Base-by-base conservation (phyloP, 2,888 invertebrate genomes). In the Syrphus vitripennis region DNA sequence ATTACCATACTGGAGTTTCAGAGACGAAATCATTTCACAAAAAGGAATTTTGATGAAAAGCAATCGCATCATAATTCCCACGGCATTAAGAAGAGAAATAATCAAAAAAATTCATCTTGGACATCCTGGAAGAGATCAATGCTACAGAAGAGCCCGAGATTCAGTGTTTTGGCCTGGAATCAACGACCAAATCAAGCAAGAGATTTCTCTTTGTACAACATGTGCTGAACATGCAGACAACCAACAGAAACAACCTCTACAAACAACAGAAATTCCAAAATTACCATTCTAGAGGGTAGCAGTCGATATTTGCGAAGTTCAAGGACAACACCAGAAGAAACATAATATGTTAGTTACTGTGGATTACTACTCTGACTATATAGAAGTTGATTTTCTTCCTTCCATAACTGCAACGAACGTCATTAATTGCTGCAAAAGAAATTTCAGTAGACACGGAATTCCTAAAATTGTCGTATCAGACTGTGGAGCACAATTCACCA, bases 381-480 rank as follows among this genome's bases (percentile, higher is more conserved):
- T 37, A 14, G 61, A 61, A 61, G 24, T 61, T 1, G 61, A 61
- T 40, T 61, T 61, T 24, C 21, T 40, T 24, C 10, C 40, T 24
- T 61, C 40, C 4, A 24, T 40, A 6, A 40, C 10, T 10, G 21
- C 59, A 61, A 19, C 21, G 4, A 21, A 61, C 19, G 14, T 61
- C 10, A 61, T 61, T 19, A 59, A 59, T 37, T 37, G 59, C 21
- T 59, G 37, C 59, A 61, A 61, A 61, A 40, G 24, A 24, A 42
- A 42, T 24, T 61, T 61, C 42, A 61, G 61, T 10, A 37, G 61
- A 4, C 24, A 40, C n/a, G 61, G 61, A 21, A 26, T 26, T 4
- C 26, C 26, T 3, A 26, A 26, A 26, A 26, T 26, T 4, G 26
- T 26, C 26, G 26, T 26, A 26, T 26, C 26, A 26, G 26, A 26